phyloP scores from a whole-genome alignment of 2,797 vertebrate species.

The Tragelaphus eurycerus region DNA sequence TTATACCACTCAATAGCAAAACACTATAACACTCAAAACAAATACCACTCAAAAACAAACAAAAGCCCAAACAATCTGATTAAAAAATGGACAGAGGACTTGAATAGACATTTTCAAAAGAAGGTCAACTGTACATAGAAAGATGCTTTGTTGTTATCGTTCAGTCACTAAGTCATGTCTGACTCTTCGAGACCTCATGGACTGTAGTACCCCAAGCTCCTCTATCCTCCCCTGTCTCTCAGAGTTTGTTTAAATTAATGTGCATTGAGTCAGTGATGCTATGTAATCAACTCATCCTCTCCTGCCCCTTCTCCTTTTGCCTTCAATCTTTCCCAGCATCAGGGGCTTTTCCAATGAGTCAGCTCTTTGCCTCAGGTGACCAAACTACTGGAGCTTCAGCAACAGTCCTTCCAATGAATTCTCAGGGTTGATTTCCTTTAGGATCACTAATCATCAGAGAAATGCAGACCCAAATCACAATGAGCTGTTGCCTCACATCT shows the following conservation, averaged over 20 bases:
- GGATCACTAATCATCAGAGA: background rate
- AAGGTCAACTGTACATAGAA: background rate
- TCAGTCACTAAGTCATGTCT: background rate
- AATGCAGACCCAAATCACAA: background rate
- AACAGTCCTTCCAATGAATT: background rate
- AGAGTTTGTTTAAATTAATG: background rate
- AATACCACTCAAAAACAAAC: background rate
- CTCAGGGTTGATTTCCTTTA: background rate
- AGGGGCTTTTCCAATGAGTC: background rate
- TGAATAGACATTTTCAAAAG: background rate
- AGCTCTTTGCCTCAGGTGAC: background rate
- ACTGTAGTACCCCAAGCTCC: background rate
- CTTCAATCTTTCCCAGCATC: background rate
- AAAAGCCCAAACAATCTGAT: background rate
- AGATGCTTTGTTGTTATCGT: background rate
- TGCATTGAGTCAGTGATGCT: background rate
- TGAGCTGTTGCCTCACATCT: background rate
- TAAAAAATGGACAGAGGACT: background rate
- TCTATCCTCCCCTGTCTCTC: background rate
- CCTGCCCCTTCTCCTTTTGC: background rate
- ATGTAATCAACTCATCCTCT: background rate
- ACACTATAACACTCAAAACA: too few relatives aligned
- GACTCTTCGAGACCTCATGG: background rate
- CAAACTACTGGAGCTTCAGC: background rate
- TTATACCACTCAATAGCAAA: background rate